These are phyloP conservation scores for Sternotherus odoratus DNA, from an alignment of 2,797 vertebrate species.

Conservation along the genomic window DNA sequence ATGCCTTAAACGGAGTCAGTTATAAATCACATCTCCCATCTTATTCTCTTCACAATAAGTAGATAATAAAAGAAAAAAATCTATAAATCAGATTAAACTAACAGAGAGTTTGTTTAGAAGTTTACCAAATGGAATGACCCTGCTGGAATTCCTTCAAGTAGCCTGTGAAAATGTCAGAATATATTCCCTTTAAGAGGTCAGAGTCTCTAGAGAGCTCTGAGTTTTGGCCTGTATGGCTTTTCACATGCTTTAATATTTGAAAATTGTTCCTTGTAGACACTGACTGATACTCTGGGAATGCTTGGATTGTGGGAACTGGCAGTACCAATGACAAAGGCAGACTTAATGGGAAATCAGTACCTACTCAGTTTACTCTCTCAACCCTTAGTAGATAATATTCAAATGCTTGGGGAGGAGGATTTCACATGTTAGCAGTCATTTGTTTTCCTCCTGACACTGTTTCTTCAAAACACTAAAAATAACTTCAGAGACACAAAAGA, in stretches of 20 bases:
- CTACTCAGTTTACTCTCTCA: constrained; percentile 56
- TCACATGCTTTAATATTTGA: constrained; percentile 87
- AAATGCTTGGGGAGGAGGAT: constrained; percentile 40
- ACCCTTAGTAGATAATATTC: constrained; percentile 27
- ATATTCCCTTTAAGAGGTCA: constrained; percentile 81
- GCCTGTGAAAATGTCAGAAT: constrained; percentile 86
- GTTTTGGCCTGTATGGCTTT: constrained; percentile 83
- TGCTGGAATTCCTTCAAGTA: constrained; percentile 80
- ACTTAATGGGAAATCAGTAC: constrained; percentile 81
- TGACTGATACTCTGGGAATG: constrained; percentile 87
- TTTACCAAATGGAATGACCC: constrained; percentile 80
- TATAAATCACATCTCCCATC: constrained; percentile 66
- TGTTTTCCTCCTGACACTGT: neutral
- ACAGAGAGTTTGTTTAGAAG: constrained; percentile 78
- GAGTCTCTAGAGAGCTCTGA: constrained; percentile 79
- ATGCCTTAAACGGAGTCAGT: constrained; percentile 61
- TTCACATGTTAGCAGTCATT: neutral
- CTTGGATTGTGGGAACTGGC: constrained; percentile 87
- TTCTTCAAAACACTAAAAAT: constrained; percentile 17
- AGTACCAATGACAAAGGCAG: constrained; percentile 77
- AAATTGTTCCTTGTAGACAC: constrained; percentile 86
- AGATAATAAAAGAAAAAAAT: constrained; percentile 58
- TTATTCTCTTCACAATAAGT: constrained; percentile 75
- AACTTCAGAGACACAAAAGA: neutral
- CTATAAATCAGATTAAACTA: constrained; percentile 76